Conservation (phyloP, 2,113 vertebrate species). For the Forbesichthys papilliferus region DNA sequence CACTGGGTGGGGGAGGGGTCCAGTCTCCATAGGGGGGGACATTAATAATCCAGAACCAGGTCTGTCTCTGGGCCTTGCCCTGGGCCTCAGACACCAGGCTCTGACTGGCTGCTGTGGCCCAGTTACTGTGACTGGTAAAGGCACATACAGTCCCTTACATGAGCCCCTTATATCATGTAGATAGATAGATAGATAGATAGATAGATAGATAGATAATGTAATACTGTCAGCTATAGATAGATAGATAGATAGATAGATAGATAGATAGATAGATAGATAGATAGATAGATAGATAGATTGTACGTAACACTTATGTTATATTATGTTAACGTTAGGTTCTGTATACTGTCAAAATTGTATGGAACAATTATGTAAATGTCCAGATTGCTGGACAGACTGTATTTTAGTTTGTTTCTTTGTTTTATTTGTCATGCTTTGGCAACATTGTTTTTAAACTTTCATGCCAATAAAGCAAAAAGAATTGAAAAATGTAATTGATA, state of each 20-base stretch:
- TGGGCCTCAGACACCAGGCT: slow-evolving; percentile 61
- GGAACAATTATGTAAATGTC: too few species aligned
- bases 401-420: too few species aligned
- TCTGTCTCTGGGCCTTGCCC: slow-evolving; percentile 67
- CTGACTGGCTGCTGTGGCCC: slow-evolving; percentile 53
- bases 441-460: too few species aligned
- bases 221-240: too few species aligned
- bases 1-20: slow-evolving; percentile 58
- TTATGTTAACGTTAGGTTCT: too few species aligned
- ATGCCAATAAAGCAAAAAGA: too few species aligned
- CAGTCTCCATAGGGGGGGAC: slow-evolving; percentile 77
- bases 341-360: too few species aligned
- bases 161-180: slow-evolving; percentile 17
- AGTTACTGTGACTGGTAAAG: slow-evolving; percentile 43
- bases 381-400: too few species aligned
- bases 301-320: too few species aligned
- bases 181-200: background rate
- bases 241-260: slow-evolving; percentile 35
- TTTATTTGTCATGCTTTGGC: too few species aligned
- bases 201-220: slow-evolving; percentile 44
- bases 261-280: slow-evolving; percentile 1
- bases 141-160: slow-evolving; percentile 31
- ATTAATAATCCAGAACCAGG: slow-evolving; percentile 89
- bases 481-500: too few species aligned
- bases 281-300: slow-evolving; percentile 32